Evolutionary conservation across 2,888 invertebrate species (phyloP).

Genomic region (Myathropa florea): DNA sequence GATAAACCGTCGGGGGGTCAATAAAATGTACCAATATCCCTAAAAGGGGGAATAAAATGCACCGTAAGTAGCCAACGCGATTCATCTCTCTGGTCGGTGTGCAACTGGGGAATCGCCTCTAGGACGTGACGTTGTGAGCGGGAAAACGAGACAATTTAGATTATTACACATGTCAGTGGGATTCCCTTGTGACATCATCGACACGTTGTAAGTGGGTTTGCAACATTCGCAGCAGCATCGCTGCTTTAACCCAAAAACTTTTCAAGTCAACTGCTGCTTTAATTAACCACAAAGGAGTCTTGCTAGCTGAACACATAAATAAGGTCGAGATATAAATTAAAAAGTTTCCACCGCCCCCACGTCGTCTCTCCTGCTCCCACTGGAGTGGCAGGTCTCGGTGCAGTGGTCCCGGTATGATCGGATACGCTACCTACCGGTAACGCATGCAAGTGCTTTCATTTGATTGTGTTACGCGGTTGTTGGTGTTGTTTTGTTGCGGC

Average conservation of each 20-base stretch:
- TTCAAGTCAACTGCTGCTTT: constrained; percentile 16
- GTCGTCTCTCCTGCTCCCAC: background rate
- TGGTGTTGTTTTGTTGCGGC: constrained; percentile 33
- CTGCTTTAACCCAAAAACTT: background rate
- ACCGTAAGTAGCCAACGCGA: constrained; percentile 7
- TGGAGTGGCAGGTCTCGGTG: background rate
- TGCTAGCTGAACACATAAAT: constrained; percentile 26
- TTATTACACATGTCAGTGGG: constrained; percentile 42
- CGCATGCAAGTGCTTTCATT: constrained; percentile 9
- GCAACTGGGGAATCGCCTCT: constrained; percentile 15
- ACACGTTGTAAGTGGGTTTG: background rate
- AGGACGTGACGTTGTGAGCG: constrained; percentile 25
- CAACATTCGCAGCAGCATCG: background rate
- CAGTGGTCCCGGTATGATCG: constrained; percentile 13
- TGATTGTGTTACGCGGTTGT: background rate
- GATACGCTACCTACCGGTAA: constrained; percentile 13
- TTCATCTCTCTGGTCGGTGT: background rate
- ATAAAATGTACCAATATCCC: constrained; percentile 67
- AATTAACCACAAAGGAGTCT: constrained; percentile 50
- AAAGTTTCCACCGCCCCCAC: background rate
- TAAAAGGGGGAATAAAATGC: constrained; percentile 66
- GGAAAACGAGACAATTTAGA: constrained; percentile 53
- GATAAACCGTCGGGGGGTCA: constrained; percentile 56
- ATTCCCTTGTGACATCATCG: background rate
- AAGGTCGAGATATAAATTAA: constrained; percentile 28